These are phyloP conservation scores for Anthrax anthrax DNA, from an alignment of 2,888 invertebrate genomes.

Conservation along the genomic window DNA sequence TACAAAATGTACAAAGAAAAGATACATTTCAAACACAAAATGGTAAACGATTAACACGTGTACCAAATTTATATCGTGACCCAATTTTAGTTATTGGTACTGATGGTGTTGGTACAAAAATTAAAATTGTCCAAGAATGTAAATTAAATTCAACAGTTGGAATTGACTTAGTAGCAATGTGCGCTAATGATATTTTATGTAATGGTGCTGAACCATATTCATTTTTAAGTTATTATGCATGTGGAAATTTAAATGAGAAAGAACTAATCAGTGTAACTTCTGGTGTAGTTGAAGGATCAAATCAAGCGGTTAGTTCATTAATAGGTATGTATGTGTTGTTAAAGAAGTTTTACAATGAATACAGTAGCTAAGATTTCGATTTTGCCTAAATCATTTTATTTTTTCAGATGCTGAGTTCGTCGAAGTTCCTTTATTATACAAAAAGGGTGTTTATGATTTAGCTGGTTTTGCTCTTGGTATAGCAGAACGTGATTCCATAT, in stretches of 20 bases:
- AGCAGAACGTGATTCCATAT: conserved; percentile 58
- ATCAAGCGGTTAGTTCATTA: conserved; percentile 67
- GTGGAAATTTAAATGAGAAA: conserved; percentile 60
- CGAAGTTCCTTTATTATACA: conserved; percentile 90
- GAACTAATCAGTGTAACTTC: conserved; percentile 55
- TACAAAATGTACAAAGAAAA: conserved; percentile 14
- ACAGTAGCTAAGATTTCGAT: neutral
- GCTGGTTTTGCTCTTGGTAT: conserved; percentile 95
- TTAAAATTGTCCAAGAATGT: conserved; percentile 75
- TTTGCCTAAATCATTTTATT: too few species aligned
- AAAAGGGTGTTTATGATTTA: conserved; percentile 74
- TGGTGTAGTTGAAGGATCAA: conserved; percentile 75
- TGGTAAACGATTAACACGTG: conserved; percentile 26
- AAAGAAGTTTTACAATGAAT: neutral
- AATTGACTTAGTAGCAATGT: conserved; percentile 96
- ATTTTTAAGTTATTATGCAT: conserved; percentile 89
- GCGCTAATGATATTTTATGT: conserved; percentile 92
- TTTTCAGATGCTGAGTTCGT: conserved; percentile 77
- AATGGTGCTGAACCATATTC: conserved; percentile 93
- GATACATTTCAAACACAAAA: conserved; percentile 18
- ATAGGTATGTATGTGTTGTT: conserved; percentile 46
- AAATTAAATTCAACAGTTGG: conserved; percentile 71
- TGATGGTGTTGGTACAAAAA: conserved; percentile 97
- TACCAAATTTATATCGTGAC: conserved; percentile 41
- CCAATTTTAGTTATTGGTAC: conserved; percentile 87